A percentile compares a stretch with the other conserved stretches of the same genome.
Conservation (phyloP, 2,888 invertebrate genomes). For the Scaptomyza caliginosa region DNA sequence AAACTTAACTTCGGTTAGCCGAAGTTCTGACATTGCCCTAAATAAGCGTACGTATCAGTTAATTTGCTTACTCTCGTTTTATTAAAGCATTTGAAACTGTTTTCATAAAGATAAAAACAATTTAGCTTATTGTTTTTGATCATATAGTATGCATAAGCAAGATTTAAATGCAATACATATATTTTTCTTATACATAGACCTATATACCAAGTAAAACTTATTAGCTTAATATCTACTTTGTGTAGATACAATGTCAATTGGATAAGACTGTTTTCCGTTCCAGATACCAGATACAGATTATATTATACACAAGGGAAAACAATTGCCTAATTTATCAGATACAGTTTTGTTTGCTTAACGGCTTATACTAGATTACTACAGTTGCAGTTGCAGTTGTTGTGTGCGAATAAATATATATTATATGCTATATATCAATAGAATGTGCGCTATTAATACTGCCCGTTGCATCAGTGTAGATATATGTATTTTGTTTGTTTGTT, state of each 20-base stretch:
- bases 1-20: not conserved
- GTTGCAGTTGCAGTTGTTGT: conserved; percentile 23
- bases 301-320: not conserved
- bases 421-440: conserved; percentile 26
- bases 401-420: not conserved
- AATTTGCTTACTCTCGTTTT: not conserved
- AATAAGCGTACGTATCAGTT: not conserved
- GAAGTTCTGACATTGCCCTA: not conserved
- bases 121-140: not conserved
- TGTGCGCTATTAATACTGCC: conserved; percentile 66
- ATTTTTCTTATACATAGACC: not conserved
- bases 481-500: conserved; percentile 2
- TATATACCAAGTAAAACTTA: not conserved
- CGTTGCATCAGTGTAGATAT: conserved; percentile 33
- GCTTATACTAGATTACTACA: conserved; percentile 11
- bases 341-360: conserved; percentile 3
- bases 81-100: not conserved
- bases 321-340: conserved; percentile 44
- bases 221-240: not conserved
- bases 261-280: not conserved
- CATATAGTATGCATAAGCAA: not conserved
- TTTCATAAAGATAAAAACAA: not conserved
- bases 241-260: not conserved
- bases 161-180: not conserved
- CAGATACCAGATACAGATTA: not conserved